phyloP scores from a whole-genome alignment of 2,797 vertebrate species.

The Manis crassicaudata region DNA sequence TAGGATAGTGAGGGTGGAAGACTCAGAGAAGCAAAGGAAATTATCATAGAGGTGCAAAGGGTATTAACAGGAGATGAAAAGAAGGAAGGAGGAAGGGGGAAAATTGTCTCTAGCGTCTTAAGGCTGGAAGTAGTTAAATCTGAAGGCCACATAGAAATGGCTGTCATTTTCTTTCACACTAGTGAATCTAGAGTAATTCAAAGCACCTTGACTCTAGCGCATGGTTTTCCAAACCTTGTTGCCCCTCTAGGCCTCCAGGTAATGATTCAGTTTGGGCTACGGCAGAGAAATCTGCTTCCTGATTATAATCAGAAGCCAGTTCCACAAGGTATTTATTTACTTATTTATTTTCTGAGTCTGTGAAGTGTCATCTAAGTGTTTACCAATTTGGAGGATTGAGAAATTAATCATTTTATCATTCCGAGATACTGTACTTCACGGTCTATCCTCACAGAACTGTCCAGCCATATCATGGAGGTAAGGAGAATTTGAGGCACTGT shows the following conservation, averaged over 20 bases:
- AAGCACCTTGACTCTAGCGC: not conserved
- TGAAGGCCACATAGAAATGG: not conserved
- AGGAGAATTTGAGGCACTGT: not conserved
- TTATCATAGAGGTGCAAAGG: not conserved
- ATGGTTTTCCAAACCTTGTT: not conserved
- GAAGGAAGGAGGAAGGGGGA: not conserved
- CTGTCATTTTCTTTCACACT: not conserved
- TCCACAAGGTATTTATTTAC: not conserved
- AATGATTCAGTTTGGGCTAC: not conserved
- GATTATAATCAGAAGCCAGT: not conserved
- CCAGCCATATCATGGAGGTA: not conserved
- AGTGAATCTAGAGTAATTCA: not conserved
- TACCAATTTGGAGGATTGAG: not conserved
- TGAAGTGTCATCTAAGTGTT: not conserved
- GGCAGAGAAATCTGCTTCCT: not conserved
- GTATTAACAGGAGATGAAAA: not conserved
- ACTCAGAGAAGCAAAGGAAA: not conserved
- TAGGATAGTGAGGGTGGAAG: not conserved
- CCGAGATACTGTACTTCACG: not conserved
- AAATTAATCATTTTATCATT: not conserved
- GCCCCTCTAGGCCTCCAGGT: rapidly evolving
- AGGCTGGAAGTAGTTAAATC: not conserved
- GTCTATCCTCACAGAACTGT: not conserved
- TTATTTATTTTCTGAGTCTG: not conserved
- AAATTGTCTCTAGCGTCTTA: not conserved